Evolutionary conservation across 2,797 vertebrate species (phyloP), one percentile per base, ranked within the genome.

Genomic region (Crypturellus tataupa): DNA sequence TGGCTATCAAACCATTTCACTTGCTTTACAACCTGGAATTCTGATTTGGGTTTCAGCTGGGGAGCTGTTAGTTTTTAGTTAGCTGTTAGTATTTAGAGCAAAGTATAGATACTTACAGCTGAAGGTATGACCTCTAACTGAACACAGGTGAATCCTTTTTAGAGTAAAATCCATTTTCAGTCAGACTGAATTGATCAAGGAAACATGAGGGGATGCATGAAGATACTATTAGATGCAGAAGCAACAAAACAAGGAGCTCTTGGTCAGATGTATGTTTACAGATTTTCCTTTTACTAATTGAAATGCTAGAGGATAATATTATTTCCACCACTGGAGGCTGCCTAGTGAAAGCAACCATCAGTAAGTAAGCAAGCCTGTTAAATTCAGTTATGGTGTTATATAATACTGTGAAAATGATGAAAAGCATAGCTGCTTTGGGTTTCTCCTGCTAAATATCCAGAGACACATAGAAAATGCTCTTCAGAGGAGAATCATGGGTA

Each of bases 341-440:
- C 40, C 44, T 73, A 63, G 37, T 39, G 70, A 83, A 93, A 89
- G 17, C 19, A 64, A 37, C 75, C 58, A 19, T n/a, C n/a, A 60
- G 35, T 77, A 46, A 94, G 39, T 79, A 67, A 92, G 78, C 47
- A 85, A 42, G 40, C 58, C 71, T 81, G 56, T 86, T 68, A 77
- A 44, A 92, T 79, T 72, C 81, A 29, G 46, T 91, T 91, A 47
- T 63, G 27, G 31, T 81, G 70, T 91, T 91, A 82, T 15, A 62
- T 59, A 92, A 87, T 53, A 87, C 63, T 18, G 14, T 84, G 64
- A 33, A 69, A 93, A 86, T 60, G 19, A 91, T 69, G 84, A 77
- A 89, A 96, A 93, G 75, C 70, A 37, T 59, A 37, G 3, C 12
- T 77, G 46, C 7, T 88, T 77, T 27, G 71, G 23, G 9, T 67